phyloP scores from a whole-genome alignment of 2,113 vertebrate species.

The Sterrhoptilus dennistouni region DNA sequence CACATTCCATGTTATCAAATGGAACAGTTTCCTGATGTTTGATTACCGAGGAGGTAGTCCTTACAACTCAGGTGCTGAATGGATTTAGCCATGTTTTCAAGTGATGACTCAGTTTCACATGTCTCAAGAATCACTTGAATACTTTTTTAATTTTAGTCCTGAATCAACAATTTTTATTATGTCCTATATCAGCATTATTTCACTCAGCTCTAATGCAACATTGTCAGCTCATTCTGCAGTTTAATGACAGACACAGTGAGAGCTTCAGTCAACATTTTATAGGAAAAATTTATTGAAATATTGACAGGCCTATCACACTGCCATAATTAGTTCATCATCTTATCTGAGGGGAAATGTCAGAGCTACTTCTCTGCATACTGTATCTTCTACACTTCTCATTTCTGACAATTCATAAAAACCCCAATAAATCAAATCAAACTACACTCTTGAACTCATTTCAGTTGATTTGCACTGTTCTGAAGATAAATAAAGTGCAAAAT shows the following conservation, averaged over 20 bases:
- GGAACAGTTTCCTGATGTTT: background rate
- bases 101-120: background rate
- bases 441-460: background rate
- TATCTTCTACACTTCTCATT: background rate
- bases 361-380: background rate
- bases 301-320: background rate
- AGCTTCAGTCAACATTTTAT: background rate
- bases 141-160: background rate
- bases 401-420: background rate
- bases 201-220: background rate
- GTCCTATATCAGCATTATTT: background rate
- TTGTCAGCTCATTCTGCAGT: background rate
- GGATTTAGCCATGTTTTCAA: background rate
- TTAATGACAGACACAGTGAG: background rate
- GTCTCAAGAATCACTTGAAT: background rate
- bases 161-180: background rate
- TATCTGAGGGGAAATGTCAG: background rate
- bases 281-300: background rate
- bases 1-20: background rate
- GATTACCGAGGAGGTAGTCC: background rate
- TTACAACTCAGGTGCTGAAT: background rate
- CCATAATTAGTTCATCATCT: background rate
- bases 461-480: background rate
- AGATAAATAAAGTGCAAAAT: background rate
- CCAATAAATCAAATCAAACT: background rate